Evolutionary conservation across 2,113 vertebrate genomes (phyloP), one percentile per base, ranked within the genome.

Genomic region (Sakesphorus luctuosus): DNA sequence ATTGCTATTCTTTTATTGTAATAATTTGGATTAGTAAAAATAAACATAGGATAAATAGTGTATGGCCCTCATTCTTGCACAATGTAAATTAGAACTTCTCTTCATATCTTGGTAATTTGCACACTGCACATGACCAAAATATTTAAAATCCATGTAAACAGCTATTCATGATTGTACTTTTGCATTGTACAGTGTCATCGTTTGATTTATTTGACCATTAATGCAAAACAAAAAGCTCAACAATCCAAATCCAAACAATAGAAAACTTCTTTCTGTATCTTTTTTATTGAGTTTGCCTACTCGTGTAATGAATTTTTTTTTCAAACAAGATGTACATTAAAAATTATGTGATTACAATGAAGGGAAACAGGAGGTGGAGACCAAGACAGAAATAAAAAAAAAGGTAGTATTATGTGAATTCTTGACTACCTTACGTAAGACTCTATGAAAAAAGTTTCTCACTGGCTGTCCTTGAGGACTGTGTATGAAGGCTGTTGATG

Each of bases 11-110:
- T 98, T 98, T 97, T 98, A 97, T 97, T 98, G 93, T 97, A 97
- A 97, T 97, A 96, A 98, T 98, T 98, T 97, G 96, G 96, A 98
- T 97, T 95, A 95, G 96, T 97, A 96, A 97, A 98, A 98, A 97
- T 98, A 98, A 98, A 98, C 97, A 98, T 67, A 86, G 84, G 77
- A 96, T 93, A 96, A 96, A 96, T 96, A 94, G 90, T 82, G 71
- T 82, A 89, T 68, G 89, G 72, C 79, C 67, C 68, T 95, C 87
- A 91, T 67, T 92, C 90, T 95, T 97, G 93, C 93, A 96, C 96
- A 97, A 96, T 97, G 97, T 97, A 92, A 94, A 83, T 93, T 72
- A 73, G 53, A 93, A 92, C 88, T 96, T 97, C 80, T 96, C 83
- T 97, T 96, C 84, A 23, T 97, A 94, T 93, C 96, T 84, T 89